Percentiles rank a stretch among this genome's conserved stretches.
These are phyloP conservation scores for Todus mexicanus DNA, from an alignment of 2,797 vertebrate species.

Conservation along the genomic window DNA sequence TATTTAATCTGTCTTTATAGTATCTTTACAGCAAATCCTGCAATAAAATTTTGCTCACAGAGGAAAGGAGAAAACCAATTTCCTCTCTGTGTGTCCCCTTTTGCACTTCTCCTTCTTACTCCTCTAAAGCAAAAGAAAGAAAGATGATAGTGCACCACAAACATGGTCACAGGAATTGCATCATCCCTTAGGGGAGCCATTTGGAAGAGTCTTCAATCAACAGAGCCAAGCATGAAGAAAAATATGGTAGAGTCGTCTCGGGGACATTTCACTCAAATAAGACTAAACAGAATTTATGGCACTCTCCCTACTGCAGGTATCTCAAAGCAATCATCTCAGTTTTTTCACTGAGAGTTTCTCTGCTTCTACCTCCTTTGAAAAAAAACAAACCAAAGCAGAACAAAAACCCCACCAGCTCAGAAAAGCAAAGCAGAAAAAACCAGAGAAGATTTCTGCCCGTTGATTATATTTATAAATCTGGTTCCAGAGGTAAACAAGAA, in stretches of 20 bases:
- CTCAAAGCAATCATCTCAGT: conserved; percentile 1
- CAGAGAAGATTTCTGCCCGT: background rate
- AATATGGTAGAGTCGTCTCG: conserved; percentile 3
- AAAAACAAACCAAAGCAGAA: too few relatives aligned
- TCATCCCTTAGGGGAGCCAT: conserved; percentile 27
- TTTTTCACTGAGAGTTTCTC: background rate
- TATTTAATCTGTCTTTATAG: background rate
- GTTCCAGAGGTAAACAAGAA: background rate
- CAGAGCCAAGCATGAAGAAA: conserved; percentile 16
- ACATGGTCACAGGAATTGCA: conserved; percentile 3
- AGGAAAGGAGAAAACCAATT: background rate
- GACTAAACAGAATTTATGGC: background rate
- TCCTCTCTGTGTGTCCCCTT: background rate
- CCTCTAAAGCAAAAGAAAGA: background rate
- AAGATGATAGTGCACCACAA: background rate
- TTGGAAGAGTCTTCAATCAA: conserved; percentile 33
- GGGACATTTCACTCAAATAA: background rate
- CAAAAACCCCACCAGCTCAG: background rate
- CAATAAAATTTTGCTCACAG: background rate
- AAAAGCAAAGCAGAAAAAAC: background rate
- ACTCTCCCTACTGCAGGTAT: background rate
- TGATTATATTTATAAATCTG: background rate
- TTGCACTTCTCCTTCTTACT: background rate
- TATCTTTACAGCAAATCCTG: background rate
- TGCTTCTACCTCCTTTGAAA: background rate